Evolutionary conservation across 1,140 invertebrate genomes (phyloP), one percentile per base, ranked within the genome.

Genomic region (Tetragnatha versicolor): DNA sequence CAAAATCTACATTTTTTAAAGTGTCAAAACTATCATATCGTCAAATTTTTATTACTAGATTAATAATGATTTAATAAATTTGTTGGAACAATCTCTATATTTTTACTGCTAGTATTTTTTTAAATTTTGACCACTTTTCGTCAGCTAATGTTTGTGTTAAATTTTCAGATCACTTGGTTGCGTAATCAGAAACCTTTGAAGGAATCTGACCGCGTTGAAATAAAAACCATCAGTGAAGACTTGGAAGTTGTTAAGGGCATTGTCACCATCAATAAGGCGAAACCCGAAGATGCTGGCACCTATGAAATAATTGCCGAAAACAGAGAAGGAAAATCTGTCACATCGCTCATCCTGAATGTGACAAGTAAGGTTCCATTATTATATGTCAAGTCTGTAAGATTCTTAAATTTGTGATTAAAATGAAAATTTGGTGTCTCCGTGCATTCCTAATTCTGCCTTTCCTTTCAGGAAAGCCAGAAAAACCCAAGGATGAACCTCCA

Each of bases 291-390:
- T 86, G 93, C 95, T 86, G 96, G 96, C 27, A 90, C 88, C 14
- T 98, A 97, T 84, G 93, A 94, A 83, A 91, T 97, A 5, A 86
- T 93, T 35, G 94, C 95, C 5, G 92, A 91, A 65, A 98, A 97
- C 84, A 89, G 93, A 81, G 94, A 96, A 86, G 96, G 96, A 27
- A 93, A 97, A 88, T 91, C 94, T 17, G 90, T 89, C 58, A 89
- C 94, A 55, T 91, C 92, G 69, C 92, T 96, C 58, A 91, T 90
- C 12, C 85, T 98, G 0, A 95, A 94, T 81, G 84, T 89, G 22
- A 81, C 81, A 73, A 83, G 85, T 85, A 60, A 69, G n/a, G 0
- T 39, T 12, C 3, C 27, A 3, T 61, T 7, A 53, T 2, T 5
- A 12, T 33, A 7, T 29, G n/a, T 31, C 20, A 25, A 61, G 2